A percentile compares a stretch with the other conserved stretches of the same genome.
Conservation (phyloP, 1,140 invertebrate species). For the Brachionus koreanus region DNA sequence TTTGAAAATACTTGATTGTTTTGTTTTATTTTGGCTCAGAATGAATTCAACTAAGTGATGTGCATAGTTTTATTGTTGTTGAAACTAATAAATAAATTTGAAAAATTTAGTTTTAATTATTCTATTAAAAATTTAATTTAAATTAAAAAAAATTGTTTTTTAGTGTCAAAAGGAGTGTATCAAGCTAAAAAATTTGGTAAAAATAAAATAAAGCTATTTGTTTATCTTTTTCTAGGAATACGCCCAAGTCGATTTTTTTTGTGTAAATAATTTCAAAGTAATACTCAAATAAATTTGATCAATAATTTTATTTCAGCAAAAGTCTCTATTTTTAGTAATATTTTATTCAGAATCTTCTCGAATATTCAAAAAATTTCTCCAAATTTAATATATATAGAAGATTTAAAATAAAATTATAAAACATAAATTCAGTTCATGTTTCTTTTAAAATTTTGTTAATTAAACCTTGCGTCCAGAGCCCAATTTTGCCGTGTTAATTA, state of each 20-base stretch:
- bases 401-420: not conserved
- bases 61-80: not conserved
- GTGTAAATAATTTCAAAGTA: not conserved
- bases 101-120: not conserved
- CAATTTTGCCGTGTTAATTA: too few species aligned
- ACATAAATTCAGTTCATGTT: not conserved
- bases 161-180: not conserved
- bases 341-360: not conserved
- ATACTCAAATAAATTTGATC: not conserved
- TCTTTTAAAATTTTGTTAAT: not conserved
- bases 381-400: not conserved
- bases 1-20: not conserved
- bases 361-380: not conserved
- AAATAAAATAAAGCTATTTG: not conserved
- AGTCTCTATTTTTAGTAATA: not conserved
- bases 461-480: not conserved
- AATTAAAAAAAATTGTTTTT: not conserved
- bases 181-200: not conserved
- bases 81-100: not conserved
- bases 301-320: not conserved
- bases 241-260: not conserved
- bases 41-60: not conserved
- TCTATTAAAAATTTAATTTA: not conserved
- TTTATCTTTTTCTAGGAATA: not conserved
- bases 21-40: not conserved